Base-by-base conservation (phyloP, 2,797 vertebrate genomes). In the Myiotriccus ornatus region DNA sequence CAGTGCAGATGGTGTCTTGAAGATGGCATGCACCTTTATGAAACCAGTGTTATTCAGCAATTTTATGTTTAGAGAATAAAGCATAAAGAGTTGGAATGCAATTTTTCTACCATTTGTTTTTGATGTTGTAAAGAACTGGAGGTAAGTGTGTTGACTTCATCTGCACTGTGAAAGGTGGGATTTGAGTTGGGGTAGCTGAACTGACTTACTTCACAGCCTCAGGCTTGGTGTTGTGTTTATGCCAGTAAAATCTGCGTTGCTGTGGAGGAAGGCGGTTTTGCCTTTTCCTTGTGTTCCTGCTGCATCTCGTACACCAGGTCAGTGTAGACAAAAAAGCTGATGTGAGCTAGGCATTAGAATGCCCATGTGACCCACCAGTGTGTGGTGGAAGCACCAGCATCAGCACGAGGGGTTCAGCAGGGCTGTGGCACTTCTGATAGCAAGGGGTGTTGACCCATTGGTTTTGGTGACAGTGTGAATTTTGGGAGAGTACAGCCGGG, bases 41-140 rank as follows among this genome's bases (percentile, higher is more conserved):
- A 76, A 89, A 32, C 56, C 49, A n/a, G 78, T 94, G 63, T 84
- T 88, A 62, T 78, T 96, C 28, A 57, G 60, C 80, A 44, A 46
- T 94, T 96, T 9, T 12, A 64, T 65, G 56, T 87, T 85, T 63
- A 60, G 75, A 84, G 90, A 95, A 82, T 82, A 96, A 96, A 97
- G 56, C 92, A 84, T 85, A 80, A 94, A 87, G 43, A 84, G 71
- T 50, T 53, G 63, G 73, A 84, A 85, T 27, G 34, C 12, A 35
- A 43, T 78, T 80, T 93, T 83, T 11, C 87, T 95, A 32, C 57
- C 4, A 1, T 64, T 84, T 75, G 10, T 1, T 92, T 75, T 87
- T 76, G 23, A 46, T 82, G 21, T 7, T 80, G 27, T 28, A 43
- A 91, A 84, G 59, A 73, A 50, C 12, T 43, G 27, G 43, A 55